phyloP scores from a whole-genome alignment of 2,888 invertebrate genomes.

The Zygothrica quintamaculata region DNA sequence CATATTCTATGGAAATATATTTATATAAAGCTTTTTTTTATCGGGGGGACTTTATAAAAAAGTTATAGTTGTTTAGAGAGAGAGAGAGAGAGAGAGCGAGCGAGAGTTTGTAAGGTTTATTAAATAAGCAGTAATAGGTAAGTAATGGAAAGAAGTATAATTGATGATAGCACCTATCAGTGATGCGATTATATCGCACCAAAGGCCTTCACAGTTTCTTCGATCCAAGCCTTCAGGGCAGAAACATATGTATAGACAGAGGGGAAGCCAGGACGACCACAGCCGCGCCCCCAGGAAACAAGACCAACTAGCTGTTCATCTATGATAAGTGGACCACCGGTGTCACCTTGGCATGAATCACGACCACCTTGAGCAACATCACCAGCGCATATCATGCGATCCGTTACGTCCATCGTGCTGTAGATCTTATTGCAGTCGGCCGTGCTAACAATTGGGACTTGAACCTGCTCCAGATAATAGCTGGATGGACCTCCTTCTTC shows the following conservation, averaged over 20 bases:
- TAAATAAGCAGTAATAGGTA: conserved; percentile 23
- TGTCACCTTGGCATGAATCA: conserved; percentile 85
- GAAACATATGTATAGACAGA: conserved; percentile 85
- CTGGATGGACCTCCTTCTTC: conserved; percentile 72
- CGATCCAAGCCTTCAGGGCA: conserved; percentile 76
- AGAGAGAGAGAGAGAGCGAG: neutral
- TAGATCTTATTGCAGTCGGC: conserved; percentile 85
- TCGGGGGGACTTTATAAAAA: too few species aligned
- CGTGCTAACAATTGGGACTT: conserved; percentile 85
- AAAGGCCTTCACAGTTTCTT: conserved; percentile 58
- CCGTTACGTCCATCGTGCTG: conserved; percentile 83
- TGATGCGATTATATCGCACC: conserved; percentile 39
- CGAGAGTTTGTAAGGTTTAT: conserved; percentile 34
- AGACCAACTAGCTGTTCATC: conserved; percentile 81
- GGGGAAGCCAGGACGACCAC: conserved; percentile 84
- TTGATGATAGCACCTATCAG: conserved; percentile 42
- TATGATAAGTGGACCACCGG: conserved; percentile 82
- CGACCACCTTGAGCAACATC: conserved; percentile 70
- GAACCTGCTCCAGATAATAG: conserved; percentile 84
- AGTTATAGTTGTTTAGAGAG: too few species aligned
- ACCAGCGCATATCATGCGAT: conserved; percentile 87
- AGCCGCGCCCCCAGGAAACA: conserved; percentile 85
- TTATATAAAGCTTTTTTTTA: too few species aligned
- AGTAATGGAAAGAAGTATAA: conserved; percentile 1
- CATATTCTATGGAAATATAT: neutral